Evolutionary conservation across 1,140 invertebrate species (phyloP), one percentile per base, ranked within the genome.

Genomic region (Drosophila trapezifrons): DNA sequence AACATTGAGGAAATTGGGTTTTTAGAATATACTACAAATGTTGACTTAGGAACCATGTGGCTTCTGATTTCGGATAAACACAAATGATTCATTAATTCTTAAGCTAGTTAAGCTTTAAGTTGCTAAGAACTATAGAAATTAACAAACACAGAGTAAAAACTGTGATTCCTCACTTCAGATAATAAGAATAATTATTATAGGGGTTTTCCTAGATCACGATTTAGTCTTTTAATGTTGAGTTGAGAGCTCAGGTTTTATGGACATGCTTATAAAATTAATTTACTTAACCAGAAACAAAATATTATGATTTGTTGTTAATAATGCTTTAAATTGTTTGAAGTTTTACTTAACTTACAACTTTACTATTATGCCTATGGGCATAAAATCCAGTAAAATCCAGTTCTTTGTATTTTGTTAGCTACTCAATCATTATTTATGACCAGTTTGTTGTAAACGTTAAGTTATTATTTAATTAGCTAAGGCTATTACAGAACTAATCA

Each of bases 1-100:
- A 40, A 71, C 35, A 57, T 70, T 71, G 42, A 49, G 63, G 62
- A 69, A 67, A 56, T 70, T 70, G 59, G 20, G 17, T 12, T 37
- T 9, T 18, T 3, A 37, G 13, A 51, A 38, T n/a, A 35, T 17
- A 54, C 20, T 10, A 25, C 32, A 18, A 46, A n/a, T 49, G 17
- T 46, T 45, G 22, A 25, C 8, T 22, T 25, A 1, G 43, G 6
- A 35, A 25, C 18, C 18, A 25, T 2, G 51, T 2, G 51, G 4
- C 13, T 8, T 43, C 3, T 52, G 38, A 58, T 35, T 35, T 59
- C n/a, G 8, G 40, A 27, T 20, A 27, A 45, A 15, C 1, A 60
- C 27, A 17, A 2, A 10, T 5, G n/a, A 15, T 29, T 58, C 13
- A 35, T 52, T 35, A 13, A 35, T 52, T 52, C 51, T 52, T 35